A percentile compares a stretch with the other conserved stretches of the same genome.
phyloP scores from a whole-genome alignment of 2,888 invertebrate species.

The Volucella zonaria region DNA sequence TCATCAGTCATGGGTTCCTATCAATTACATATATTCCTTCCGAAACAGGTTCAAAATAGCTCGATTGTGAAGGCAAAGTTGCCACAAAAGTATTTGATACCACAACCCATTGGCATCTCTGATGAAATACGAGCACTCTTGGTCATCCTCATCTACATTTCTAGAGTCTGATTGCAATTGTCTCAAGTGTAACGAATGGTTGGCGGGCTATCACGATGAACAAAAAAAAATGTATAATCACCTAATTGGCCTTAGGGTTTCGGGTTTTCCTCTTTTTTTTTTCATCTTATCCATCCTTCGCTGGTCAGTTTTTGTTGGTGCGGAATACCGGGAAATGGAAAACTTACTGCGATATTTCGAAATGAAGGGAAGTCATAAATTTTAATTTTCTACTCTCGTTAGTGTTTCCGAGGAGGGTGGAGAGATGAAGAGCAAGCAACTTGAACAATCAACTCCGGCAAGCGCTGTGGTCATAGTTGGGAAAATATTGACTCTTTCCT shows the following conservation, averaged over 20 bases:
- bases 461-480: conserved; percentile 20
- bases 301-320: neutral
- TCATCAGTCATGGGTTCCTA: too few species aligned
- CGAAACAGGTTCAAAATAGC: too few species aligned
- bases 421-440: neutral
- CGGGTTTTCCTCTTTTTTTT: neutral
- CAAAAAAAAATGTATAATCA: conserved; percentile 29
- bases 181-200: conserved; percentile 1
- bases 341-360: neutral
- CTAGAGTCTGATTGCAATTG: conserved; percentile 10
- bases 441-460: neutral
- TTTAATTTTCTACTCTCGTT: conserved; percentile 31
- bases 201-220: neutral
- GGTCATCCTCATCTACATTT: neutral
- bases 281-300: neutral
- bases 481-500: conserved; percentile 28
- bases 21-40: too few species aligned
- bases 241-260: conserved; percentile 43
- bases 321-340: conserved; percentile 5
- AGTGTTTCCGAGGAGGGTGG: neutral
- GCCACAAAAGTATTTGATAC: neutral
- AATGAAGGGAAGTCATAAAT: conserved; percentile 16
- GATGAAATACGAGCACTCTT: neutral
- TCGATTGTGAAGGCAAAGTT: too few species aligned
- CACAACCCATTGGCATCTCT: neutral